These are phyloP conservation scores for Periphyllus acericola DNA, from an alignment of 2,888 invertebrate species.

Conservation along the genomic window DNA sequence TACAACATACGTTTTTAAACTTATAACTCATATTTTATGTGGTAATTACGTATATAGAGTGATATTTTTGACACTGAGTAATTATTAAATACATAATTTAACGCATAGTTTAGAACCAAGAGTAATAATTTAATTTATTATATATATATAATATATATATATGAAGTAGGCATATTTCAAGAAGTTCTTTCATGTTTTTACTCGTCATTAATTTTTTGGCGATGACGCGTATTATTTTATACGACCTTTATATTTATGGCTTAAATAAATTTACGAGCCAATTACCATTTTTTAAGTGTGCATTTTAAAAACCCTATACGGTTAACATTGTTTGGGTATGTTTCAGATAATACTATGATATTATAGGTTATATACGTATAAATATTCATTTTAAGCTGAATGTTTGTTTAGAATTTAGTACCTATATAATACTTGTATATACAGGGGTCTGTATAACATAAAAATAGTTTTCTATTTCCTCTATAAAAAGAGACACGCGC, in stretches of 20 bases:
- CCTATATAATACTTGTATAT: not conserved
- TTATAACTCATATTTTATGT: not conserved
- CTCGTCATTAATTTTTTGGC: slow-evolving; percentile 54
- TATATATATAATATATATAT: slow-evolving; percentile 20
- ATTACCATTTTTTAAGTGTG: slow-evolving; percentile 28
- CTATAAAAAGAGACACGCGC: not conserved
- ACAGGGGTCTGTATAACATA: not conserved
- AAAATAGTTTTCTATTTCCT: slow-evolving; percentile 10
- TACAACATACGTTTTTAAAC: not conserved
- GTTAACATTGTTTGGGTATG: not conserved
- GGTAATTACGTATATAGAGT: not conserved
- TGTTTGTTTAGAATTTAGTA: not conserved
- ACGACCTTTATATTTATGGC: slow-evolving; percentile 33
- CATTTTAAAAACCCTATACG: not conserved
- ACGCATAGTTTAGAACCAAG: slow-evolving; percentile 36
- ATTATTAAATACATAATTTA: slow-evolving; percentile 37
- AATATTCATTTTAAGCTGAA: not conserved
- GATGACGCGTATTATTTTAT: slow-evolving; percentile 51
- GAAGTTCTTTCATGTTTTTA: slow-evolving; percentile 40
- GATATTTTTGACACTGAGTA: slow-evolving; percentile 23
- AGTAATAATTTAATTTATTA: slow-evolving; percentile 31
- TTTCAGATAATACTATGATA: not conserved
- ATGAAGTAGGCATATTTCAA: not conserved
- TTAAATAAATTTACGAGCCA: slow-evolving; percentile 52
- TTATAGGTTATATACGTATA: not conserved